phyloP scores from a whole-genome alignment of 2,888 invertebrate species.

The Parnassius orleans region DNA sequence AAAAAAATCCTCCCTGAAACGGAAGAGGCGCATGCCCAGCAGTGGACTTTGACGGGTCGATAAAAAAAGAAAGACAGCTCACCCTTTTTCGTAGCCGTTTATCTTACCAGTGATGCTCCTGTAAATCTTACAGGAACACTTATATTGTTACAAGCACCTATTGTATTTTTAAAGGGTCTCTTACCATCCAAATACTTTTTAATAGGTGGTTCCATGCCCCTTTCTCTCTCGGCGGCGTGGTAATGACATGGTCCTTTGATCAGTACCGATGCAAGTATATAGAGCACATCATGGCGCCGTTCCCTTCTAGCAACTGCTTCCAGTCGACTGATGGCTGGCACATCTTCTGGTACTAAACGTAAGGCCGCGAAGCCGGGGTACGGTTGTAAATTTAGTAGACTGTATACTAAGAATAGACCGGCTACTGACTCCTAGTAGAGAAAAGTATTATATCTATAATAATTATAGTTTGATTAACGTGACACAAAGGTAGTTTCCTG shows the following conservation, averaged over 20 bases:
- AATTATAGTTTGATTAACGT: too few relatives aligned
- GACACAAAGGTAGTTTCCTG: too few relatives aligned
- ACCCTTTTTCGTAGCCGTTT: too few relatives aligned
- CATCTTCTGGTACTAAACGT: conserved; percentile 52
- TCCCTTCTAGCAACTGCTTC: conserved; percentile 49
- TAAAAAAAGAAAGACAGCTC: too few relatives aligned
- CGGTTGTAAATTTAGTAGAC: conserved; percentile 57
- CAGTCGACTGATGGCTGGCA: conserved; percentile 46
- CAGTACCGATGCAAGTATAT: conserved; percentile 55
- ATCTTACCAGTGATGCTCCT: too few relatives aligned
- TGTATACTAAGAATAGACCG: conserved; percentile 63
- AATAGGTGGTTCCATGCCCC: conserved; percentile 53
- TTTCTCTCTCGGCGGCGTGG: conserved; percentile 49
- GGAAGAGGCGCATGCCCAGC: too few relatives aligned
- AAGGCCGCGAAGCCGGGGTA: conserved; percentile 51
- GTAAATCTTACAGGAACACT: too few relatives aligned
- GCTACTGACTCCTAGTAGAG: conserved; percentile 54
- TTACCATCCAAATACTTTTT: conserved; percentile 64
- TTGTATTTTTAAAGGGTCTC: conserved; percentile 13
- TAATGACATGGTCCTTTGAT: conserved; percentile 50
- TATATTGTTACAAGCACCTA: too few relatives aligned
- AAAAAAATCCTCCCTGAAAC: too few relatives aligned
- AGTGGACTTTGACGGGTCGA: too few relatives aligned
- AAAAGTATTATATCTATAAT: too few relatives aligned
- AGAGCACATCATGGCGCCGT: conserved; percentile 54